Base-by-base conservation (phyloP, 2,888 invertebrate genomes). In the Drosophila rubida region DNA sequence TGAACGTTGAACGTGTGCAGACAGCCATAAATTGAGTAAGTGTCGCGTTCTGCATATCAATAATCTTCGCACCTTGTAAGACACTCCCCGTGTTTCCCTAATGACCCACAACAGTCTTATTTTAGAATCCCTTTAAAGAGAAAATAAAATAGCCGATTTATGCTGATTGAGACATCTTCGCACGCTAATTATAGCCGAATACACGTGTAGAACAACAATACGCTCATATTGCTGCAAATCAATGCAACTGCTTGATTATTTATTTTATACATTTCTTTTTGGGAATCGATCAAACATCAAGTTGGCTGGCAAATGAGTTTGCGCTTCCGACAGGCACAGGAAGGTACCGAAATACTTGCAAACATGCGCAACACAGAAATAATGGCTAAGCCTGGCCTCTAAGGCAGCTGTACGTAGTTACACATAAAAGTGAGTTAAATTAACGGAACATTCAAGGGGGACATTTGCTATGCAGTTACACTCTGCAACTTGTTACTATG, bases 221-320 rank as follows among this genome's bases (percentile, higher is more conserved):
- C 13, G 23, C 14, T 25, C 5, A 11, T 9, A 14, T 8, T 3
- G 9, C 39, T n/a, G 30, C 30, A 44, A 32, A 54, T 54, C 42
- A 32, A 53, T 53, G 19, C 4, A 2, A n/a, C 13, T 30, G 13
- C 44, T 54, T 54, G 54, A 54, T 44, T 23, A 54, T 44, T 44
- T 54, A 44, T 44, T 54, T 54, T 54, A 54, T 54, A 44, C 30
- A 54, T 23, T 54, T 54, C 44, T 54, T 3, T 19, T 19, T 19
- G 42, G 30, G 30, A 76, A 73, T 74, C 73, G 73, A 74, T 66
- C 73, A 74, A 74, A 74, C 73, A 72, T 44, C 35, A 35, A 22
- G 61, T 62, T 69, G 19, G 37, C 16, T 59, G 23, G 55, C 25
- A 70, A 48, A 45, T 68, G 55, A 39, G 62, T 32, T 57, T 58